phyloP scores from a whole-genome alignment of 2,113 vertebrate species.

The Lota lota region DNA sequence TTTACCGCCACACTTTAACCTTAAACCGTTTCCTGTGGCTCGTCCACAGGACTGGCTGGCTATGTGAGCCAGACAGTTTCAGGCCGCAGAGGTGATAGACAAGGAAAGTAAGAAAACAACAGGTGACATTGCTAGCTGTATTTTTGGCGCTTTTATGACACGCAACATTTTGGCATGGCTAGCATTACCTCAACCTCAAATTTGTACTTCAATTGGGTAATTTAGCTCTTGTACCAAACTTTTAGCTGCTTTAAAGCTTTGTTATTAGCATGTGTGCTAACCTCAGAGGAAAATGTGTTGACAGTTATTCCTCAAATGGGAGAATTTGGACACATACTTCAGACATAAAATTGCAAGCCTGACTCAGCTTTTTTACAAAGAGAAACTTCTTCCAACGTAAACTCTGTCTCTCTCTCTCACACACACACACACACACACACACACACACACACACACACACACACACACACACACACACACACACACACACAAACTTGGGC shows the following conservation, averaged over 20 bases:
- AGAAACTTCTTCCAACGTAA: background rate
- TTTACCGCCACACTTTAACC: constrained; percentile 24
- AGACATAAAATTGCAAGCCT: constrained; percentile 20
- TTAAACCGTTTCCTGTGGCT: constrained; percentile 63
- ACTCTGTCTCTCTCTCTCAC: background rate
- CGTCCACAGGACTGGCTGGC: constrained; percentile 42
- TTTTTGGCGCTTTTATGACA: constrained; percentile 37
- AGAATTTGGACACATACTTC: constrained; percentile 20
- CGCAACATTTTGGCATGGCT: constrained; percentile 21
- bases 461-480: too few species aligned
- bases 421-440: constrained; percentile 8
- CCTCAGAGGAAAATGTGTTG: constrained; percentile 35
- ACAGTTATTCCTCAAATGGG: constrained; percentile 15
- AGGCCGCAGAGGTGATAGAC: constrained; percentile 52
- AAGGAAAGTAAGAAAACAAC: constrained; percentile 55
- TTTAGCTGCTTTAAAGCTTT: constrained; percentile 27
- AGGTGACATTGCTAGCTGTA: constrained; percentile 35
- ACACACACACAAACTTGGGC: too few species aligned
- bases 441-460: constrained; percentile 11
- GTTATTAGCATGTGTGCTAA: constrained; percentile 22
- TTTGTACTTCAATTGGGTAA: constrained; percentile 10
- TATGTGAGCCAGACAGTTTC: constrained; percentile 56
- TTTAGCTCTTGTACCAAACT: constrained; percentile 23
- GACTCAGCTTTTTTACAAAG: constrained; percentile 39
- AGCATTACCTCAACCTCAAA: too few species aligned